phyloP scores from a whole-genome alignment of 2,888 invertebrate species.

The Phyllotreta cruciferae region DNA sequence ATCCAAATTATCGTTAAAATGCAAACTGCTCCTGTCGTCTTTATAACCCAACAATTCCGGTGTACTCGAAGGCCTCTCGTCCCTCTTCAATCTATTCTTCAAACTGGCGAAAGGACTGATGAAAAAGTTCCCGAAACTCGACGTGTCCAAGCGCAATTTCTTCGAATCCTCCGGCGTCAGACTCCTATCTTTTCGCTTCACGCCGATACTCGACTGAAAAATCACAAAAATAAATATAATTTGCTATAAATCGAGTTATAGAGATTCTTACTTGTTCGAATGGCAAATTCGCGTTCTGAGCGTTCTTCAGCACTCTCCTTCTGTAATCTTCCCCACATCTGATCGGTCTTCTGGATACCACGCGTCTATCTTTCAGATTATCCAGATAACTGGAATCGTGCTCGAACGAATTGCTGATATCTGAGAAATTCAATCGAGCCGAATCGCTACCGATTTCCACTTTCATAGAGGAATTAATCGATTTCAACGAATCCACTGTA shows the following conservation, averaged over 20 bases:
- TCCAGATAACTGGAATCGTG: conserved; percentile 41
- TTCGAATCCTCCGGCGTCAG: conserved; percentile 49
- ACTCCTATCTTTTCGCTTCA: conserved; percentile 52
- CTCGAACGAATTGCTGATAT: conserved; percentile 26
- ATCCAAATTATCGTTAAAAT: conserved; percentile 42
- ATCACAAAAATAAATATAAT: not conserved
- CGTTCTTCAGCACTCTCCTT: conserved; percentile 42
- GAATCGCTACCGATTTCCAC: conserved; percentile 52
- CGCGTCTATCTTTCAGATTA: conserved; percentile 27
- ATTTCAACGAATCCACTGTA: conserved; percentile 37
- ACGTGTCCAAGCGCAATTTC: conserved; percentile 48
- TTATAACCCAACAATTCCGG: conserved; percentile 55
- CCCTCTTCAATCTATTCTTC: conserved; percentile 46
- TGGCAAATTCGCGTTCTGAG: conserved; percentile 39
- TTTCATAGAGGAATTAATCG: conserved; percentile 49
- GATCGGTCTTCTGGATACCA: conserved; percentile 48
- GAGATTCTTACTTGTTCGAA: conserved; percentile 40
- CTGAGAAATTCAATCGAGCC: conserved; percentile 49
- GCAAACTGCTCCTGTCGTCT: conserved; percentile 44
- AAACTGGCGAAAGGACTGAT: conserved; percentile 52
- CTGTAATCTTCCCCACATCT: conserved; percentile 47
- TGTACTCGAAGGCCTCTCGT: conserved; percentile 48
- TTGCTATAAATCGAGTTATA: not conserved
- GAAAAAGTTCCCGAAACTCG: conserved; percentile 49
- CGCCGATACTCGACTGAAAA: conserved; percentile 38